phyloP scores from a whole-genome alignment of 2,888 invertebrate genomes.

The Dromius quadrimaculatus region DNA sequence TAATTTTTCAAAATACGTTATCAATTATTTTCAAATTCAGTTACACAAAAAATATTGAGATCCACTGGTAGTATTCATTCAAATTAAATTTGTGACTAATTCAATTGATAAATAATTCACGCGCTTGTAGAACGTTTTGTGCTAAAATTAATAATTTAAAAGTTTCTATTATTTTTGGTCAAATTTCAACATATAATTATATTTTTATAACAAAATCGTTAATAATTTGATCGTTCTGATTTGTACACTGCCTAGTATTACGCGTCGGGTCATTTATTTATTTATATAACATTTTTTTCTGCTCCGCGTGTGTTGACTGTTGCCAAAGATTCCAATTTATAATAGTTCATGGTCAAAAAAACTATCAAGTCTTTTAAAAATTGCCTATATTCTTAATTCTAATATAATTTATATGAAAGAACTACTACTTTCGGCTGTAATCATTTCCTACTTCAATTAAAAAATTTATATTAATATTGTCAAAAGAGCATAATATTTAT shows the following conservation, averaged over 20 bases:
- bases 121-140: no score
- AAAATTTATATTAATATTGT: no score
- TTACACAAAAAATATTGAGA: neutral
- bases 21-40: neutral
- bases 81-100: neutral
- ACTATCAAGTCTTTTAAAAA: neutral
- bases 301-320: slow-evolving; percentile 10
- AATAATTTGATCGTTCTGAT: neutral
- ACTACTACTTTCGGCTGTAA: no score
- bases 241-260: neutral
- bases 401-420: no score
- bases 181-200: neutral
- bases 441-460: no score
- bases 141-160: neutral
- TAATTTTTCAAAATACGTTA: neutral
- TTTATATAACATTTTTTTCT: slow-evolving; percentile 18
- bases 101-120: neutral
- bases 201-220: neutral
- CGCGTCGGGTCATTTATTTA: slow-evolving; percentile 18
- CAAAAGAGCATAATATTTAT: no score
- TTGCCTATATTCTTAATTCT: neutral
- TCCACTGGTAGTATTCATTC: neutral
- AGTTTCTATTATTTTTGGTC: neutral
- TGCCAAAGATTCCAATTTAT: slow-evolving; percentile 12
- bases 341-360: neutral